Base-by-base conservation (phyloP, 2,797 vertebrate genomes). In the Acestrorhynchus altus region DNA sequence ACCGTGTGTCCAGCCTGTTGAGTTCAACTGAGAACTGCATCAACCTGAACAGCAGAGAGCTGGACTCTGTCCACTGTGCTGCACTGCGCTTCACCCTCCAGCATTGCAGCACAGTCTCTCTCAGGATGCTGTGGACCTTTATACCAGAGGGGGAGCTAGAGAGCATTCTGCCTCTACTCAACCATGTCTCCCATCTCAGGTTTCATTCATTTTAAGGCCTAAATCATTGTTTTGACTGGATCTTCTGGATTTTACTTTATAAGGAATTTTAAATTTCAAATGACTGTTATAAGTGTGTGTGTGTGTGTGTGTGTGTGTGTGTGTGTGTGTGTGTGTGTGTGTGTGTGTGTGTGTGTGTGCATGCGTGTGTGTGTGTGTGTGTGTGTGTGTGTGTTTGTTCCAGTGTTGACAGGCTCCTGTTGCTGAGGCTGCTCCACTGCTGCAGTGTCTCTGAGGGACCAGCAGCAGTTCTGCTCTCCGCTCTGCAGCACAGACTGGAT, bases 51-150 rank as follows among this genome's bases (percentile, higher is more conserved):
- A 83, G 63, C 78, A 84, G 79, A 81, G 35, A 81, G 54, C 76
- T 91, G 83, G 75, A 84, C 83, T 80, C 75, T 1, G 80, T 22
- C 18, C 81, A 90, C 86, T 86, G 80, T 44, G 84, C 72, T 44
- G 87, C 88, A 49, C 80, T 90, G 81, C 35, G 82, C 73, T 90
- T 85, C 74, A 83, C 44, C 77, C 84, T 91, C 44, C 57, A 54
- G 69, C 83, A 89, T 85, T 76, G 86, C 69, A 77, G 82, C 39
- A 18, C 63, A 44, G 76, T 89, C 10, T 74, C 71, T 66, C 87
- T 90, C 65, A 87, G 83, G 40, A 83, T 90, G 73, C 10, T 79
- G 68, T 87, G 86, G 88, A 79, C 65, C 72, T 90, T 76, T 80
- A 77, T 88, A 66, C 80, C 86, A 76, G 74, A 82, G 39, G 81